Base-by-base conservation (phyloP, 2,797 vertebrate species). In the Cyprinella venusta region DNA sequence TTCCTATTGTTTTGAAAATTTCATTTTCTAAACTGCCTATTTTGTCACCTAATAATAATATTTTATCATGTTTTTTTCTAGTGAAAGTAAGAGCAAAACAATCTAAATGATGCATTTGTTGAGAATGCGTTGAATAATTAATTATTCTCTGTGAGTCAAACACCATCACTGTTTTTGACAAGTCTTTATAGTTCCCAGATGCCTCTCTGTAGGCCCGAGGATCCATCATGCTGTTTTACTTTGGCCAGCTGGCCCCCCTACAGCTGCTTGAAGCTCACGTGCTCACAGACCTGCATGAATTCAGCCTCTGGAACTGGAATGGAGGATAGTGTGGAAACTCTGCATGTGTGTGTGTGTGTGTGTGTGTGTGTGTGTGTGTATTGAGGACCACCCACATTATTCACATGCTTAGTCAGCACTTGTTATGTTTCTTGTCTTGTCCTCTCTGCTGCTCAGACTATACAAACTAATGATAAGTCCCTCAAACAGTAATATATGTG, bases 161-260 rank as follows among this genome's bases (percentile, higher is more conserved):
- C 79, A 81, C 42, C 19, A 63, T 81, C 19, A 72, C 56, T 72
- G 40, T 48, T 81, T 71, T 48, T 63, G 24, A 71, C 56, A 13
- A 45, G 54, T 48, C 26, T 80, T 80, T 61, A 80, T 48, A 38
- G 42, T 36, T 63, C 56, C 69, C 68, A 81, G 79, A 81, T 81
- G 79, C 42, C n/a, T 63, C 15, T 63, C 56, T 72, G 56, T 72
- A 81, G 38, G 38, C 24, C 79, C 3, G 38, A 61, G 67, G 67
- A 15, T 21, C 21, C 52, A 21, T 59, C 78, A 45, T 42, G 50
- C 18, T 56, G 78, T 42, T 80, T 70, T 30, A 70, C 38, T 45
- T 80, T 70, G 24, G 24, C 67, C 79, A 80, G 52, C 54, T 38
- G 50, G 15, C 36, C 67, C 78, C 78, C 24, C 40, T 16, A 56